These are phyloP conservation scores for Beaufortia kweichowensis DNA, from an alignment of 2,113 vertebrate species.

Conservation along the genomic window DNA sequence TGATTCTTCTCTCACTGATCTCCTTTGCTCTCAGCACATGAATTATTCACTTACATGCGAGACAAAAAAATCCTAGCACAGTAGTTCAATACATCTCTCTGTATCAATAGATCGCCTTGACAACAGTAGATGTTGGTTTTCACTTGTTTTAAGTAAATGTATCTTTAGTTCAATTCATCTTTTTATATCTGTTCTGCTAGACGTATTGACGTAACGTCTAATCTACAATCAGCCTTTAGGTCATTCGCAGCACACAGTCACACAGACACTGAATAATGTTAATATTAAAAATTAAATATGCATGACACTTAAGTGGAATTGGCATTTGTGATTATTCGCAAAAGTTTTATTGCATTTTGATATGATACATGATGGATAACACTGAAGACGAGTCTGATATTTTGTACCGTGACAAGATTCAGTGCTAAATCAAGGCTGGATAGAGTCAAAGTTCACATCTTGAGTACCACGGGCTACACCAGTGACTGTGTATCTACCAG, in stretches of 20 bases:
- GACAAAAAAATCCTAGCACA: slow-evolving; percentile 1
- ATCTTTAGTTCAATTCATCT: not conserved
- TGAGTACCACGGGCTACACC: slow-evolving; percentile 43
- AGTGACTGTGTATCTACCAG: slow-evolving; percentile 49
- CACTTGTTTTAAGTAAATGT: slow-evolving; percentile 3
- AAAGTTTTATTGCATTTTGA: not conserved
- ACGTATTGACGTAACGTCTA: not conserved
- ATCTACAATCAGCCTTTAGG: not conserved
- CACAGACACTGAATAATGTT: not conserved
- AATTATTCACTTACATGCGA: slow-evolving; percentile 17
- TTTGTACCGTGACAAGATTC: slow-evolving; percentile 26
- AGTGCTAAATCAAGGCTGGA: slow-evolving; percentile 43
- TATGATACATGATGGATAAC: not conserved
- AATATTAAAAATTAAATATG: slow-evolving; percentile 31
- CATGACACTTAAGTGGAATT: not conserved
- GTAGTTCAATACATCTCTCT: slow-evolving; percentile 20
- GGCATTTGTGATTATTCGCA: not conserved
- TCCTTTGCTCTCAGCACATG: slow-evolving; percentile 17
- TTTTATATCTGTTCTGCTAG: slow-evolving; percentile 1
- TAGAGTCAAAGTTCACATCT: slow-evolving; percentile 59
- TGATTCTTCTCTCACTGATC: slow-evolving; percentile 6
- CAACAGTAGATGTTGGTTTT: slow-evolving; percentile 17
- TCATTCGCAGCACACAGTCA: not conserved
- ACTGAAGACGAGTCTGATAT: slow-evolving; percentile 29
- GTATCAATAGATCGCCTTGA: slow-evolving; percentile 37